Conservation (phyloP, 2,888 invertebrate species). For the Agapostemon virescens region DNA sequence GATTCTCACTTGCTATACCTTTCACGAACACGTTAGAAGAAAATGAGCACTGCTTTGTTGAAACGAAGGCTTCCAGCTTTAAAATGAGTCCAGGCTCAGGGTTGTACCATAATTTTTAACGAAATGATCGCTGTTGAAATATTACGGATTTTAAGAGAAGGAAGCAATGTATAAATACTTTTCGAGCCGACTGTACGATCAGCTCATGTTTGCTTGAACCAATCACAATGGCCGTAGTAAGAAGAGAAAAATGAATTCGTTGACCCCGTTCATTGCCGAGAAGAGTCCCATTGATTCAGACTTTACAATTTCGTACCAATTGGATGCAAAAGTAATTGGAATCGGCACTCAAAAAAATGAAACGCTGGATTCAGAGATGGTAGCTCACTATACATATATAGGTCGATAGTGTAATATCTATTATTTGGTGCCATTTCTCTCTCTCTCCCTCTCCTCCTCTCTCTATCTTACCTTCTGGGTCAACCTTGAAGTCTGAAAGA, state of each 20-base stretch:
- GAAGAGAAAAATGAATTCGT: neutral
- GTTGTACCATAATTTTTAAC: too few relatives aligned
- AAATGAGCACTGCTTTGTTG: too few relatives aligned
- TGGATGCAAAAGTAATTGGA: conserved; percentile 15
- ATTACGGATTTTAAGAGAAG: neutral
- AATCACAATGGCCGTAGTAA: neutral
- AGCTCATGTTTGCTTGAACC: neutral
- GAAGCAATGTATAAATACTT: neutral
- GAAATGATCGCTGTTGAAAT: too few relatives aligned
- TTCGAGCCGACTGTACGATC: neutral
- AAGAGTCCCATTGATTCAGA: neutral
- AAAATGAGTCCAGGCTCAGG: too few relatives aligned
- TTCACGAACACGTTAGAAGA: too few relatives aligned
- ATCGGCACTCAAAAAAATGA: conserved; percentile 48
- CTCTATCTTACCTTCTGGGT: neutral
- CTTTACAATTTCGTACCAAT: conserved; percentile 13
- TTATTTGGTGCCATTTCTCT: neutral
- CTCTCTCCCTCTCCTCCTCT: neutral
- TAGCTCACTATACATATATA: neutral
- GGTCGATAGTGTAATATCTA: conserved; percentile 13
- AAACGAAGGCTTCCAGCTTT: too few relatives aligned
- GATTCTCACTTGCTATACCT: too few relatives aligned
- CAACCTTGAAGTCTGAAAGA: neutral
- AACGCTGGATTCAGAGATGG: conserved; percentile 15
- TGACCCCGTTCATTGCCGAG: neutral